These are phyloP conservation scores for Valencia hispanica DNA, from an alignment of 2,797 vertebrate genomes.

Conservation along the genomic window DNA sequence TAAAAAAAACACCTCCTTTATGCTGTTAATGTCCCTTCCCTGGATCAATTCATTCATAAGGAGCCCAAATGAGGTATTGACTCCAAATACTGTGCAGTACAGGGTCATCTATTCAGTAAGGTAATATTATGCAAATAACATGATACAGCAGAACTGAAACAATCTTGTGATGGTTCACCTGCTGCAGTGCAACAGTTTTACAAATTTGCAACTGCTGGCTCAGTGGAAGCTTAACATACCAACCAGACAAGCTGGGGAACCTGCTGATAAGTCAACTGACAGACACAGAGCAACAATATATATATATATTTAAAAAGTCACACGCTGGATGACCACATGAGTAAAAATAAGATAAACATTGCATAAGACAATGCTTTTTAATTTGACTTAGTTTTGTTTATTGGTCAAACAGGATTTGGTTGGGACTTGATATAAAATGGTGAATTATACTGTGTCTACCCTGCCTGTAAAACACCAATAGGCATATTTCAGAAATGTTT, in stretches of 20 bases:
- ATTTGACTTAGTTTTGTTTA: not conserved
- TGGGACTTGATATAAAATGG: not conserved
- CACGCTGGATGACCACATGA: not conserved
- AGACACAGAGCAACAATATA: too few species aligned
- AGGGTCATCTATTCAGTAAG: not conserved
- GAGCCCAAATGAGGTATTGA: not conserved
- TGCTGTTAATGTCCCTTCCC: not conserved
- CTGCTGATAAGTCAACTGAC: not conserved
- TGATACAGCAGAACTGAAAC: too few species aligned
- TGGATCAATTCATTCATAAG: not conserved
- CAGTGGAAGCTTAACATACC: not conserved
- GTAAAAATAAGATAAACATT: not conserved
- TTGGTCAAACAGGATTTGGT: not conserved
- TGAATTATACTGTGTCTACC: not conserved
- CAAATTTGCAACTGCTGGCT: too few species aligned
- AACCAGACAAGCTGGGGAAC: not conserved
- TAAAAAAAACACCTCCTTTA: not conserved
- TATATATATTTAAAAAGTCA: not conserved
- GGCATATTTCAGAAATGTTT: not conserved
- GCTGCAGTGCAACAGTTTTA: too few species aligned
- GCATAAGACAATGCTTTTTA: not conserved
- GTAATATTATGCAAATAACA: not conserved
- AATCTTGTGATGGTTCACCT: too few species aligned
- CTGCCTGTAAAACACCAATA: not conserved
- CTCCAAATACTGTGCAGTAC: not conserved